phyloP scores from a whole-genome alignment of 2,113 vertebrate genomes.

The Myotis davidii region DNA sequence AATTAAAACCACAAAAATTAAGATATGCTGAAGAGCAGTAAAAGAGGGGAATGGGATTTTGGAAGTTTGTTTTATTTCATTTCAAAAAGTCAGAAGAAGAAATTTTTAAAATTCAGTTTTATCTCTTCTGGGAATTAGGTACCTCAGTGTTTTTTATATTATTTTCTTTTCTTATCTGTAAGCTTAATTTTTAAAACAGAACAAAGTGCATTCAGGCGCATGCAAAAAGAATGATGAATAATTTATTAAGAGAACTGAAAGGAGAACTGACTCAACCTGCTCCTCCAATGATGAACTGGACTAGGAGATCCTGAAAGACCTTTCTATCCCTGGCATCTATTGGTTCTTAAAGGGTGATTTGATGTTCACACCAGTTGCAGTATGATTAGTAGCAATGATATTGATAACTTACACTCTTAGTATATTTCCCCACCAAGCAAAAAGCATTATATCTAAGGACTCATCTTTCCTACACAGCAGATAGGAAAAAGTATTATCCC shows the following conservation, averaged over 20 bases:
- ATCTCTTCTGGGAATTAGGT: not conserved
- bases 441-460: slow-evolving; percentile 8
- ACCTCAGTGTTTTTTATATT: not conserved
- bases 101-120: slow-evolving; percentile 16
- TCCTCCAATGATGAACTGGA: not conserved
- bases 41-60: not conserved
- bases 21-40: not conserved
- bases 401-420: not conserved
- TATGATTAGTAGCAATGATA: not conserved
- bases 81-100: slow-evolving; percentile 10
- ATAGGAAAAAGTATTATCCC: not conserved
- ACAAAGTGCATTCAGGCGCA: not conserved
- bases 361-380: not conserved
- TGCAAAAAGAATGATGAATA: slow-evolving; percentile 7
- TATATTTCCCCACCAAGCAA: not conserved
- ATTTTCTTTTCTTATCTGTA: not conserved
- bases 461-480: not conserved
- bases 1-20: slow-evolving; percentile 45
- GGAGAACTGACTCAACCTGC: not conserved
- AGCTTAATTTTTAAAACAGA: slow-evolving; percentile 6
- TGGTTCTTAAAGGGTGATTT: not conserved
- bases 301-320: not conserved
- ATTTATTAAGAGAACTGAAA: not conserved
- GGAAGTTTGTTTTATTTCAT: not conserved
- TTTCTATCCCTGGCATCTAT: not conserved